phyloP scores from a whole-genome alignment of 2,797 vertebrate genomes.

The Coranthus polyacanthus region DNA sequence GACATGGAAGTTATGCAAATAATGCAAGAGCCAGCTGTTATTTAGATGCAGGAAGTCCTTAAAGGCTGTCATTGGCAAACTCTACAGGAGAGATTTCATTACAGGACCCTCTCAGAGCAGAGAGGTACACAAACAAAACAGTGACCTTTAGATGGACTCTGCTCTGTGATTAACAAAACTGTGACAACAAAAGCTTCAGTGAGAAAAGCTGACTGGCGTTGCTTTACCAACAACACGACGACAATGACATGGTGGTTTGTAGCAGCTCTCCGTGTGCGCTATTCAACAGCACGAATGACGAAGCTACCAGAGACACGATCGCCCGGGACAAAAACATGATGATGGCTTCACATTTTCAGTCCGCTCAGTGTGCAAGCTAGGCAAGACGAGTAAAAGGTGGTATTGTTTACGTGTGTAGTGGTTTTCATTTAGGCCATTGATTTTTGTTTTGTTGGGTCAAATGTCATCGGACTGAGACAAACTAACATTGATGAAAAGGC shows the following conservation, averaged over 20 bases:
- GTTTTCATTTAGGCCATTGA: constrained; percentile 45
- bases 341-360: constrained; percentile 64
- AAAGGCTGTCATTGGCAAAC: constrained; percentile 14
- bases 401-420: constrained; percentile 43
- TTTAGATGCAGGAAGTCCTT: constrained; percentile 34
- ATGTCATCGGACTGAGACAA: constrained; percentile 60
- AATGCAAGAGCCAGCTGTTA: constrained; percentile 7
- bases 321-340: constrained; percentile 44
- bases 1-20: constrained; percentile 40
- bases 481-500: constrained; percentile 57
- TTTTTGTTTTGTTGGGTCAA: constrained; percentile 60
- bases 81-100: constrained; percentile 31
- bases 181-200: constrained; percentile 55
- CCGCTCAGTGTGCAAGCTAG: constrained; percentile 46
- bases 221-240: constrained; percentile 62
- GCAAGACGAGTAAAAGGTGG: constrained; percentile 41
- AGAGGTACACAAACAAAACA: constrained; percentile 41
- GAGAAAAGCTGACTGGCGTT: constrained; percentile 74
- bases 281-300: constrained; percentile 70
- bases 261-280: constrained; percentile 41
- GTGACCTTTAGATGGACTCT: constrained; percentile 64
- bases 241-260: constrained; percentile 49
- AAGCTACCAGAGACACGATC: constrained; percentile 74
- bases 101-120: constrained; percentile 25
- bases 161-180: constrained; percentile 58